Evolutionary conservation across 37 sponge, comb jelly and placozoan species (phyloP), one percentile per base, ranked within the genome.

Genomic region (Aplysina aerophoba): DNA sequence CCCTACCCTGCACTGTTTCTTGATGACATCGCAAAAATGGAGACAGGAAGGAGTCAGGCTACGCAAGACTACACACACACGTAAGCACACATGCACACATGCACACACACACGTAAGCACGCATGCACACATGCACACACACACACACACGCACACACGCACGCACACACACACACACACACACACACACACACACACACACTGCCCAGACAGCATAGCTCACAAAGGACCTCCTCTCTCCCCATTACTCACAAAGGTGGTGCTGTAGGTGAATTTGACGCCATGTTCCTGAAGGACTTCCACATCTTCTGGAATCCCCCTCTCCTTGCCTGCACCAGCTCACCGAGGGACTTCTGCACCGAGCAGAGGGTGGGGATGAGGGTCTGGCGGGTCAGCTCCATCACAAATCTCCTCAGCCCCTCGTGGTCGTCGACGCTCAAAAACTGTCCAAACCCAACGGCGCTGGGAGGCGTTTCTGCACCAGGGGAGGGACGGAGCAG

Each of bases 391-490:
- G 74, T 77, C 57, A 92, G 55, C 59, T 92, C 92, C 58, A 77
- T 14, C 84, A 89, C 87, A 74, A 96, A 93, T 1, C 4, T 79
- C 59, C 86, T 50, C 62, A 96, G 63, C 3, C 44, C 71, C 4
- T 85, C 73, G 63, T 96, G 93, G 60, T 96, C 96, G 22, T 74
- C 73, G 21, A 62, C 14, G 56, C 69, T 90, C 44, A 93, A 36
- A 40, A 55, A 90, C 77, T 86, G 81, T 17, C 96, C 96, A 50
- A 87, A 75, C n/a, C 44, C 54, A 22, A 8, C 41, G 40, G 44
- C 37, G 24, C 19, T 40, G 64, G 24, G 64, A 27, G 64, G 50
- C 3, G 50, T 8, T 3, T 44, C 50, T 44, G 50, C 50, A 44
- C 50, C 50, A 44, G 50, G 50, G 50, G 50, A 44, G 50, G 50